Base-by-base conservation (phyloP, 2,888 invertebrate genomes). In the Spatulosminthurus flaviceps region DNA sequence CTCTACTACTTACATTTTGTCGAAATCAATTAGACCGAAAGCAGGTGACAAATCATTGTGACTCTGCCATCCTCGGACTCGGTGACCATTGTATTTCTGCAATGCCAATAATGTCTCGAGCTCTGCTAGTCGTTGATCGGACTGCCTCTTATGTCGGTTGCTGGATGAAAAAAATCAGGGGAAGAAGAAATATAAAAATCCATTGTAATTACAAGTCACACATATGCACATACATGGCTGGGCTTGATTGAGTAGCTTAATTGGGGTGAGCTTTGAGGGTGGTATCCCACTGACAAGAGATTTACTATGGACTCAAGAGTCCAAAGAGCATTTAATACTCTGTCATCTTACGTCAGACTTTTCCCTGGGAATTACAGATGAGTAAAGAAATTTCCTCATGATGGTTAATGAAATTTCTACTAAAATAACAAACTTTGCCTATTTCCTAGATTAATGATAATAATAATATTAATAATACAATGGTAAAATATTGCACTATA, bases 121-220 rank as follows among this genome's bases (percentile, higher is more conserved):
- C 86, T 91, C 91, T 28, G 91, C 91, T 77, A 91, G 86, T 78
- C 90, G 87, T 86, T 91, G 91, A 86, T 91, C 91, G 28, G 91
- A 91, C 28, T 90, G 89, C 70, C 90, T 87, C 85, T 90, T 90
- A 72, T 89, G 88, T 83, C 90, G 89, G 86, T 84, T 88, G 87
- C 80, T 81, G n/a, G n/a, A n/a, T n/a, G n/a, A n/a, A 64, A 24
- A 1, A 64, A 22, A 64, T 64, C 64, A 22, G n/a, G n/a, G n/a
- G n/a, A n/a, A n/a, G n/a, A n/a, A 64, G 26, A 76, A 70, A 34
- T 16, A n/a, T n/a, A 16, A 64, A 70, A 70, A 70, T 29, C 29
- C 69, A 13, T 34, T 34, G n/a, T 29, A 69, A 69, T 69, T 69
- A n/a, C 29, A 69, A 7, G 69, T n/a, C 64, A 64, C 21, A 64